Conservation (phyloP, 2,113 vertebrate genomes). For the Genyomyrus donnyi region DNA sequence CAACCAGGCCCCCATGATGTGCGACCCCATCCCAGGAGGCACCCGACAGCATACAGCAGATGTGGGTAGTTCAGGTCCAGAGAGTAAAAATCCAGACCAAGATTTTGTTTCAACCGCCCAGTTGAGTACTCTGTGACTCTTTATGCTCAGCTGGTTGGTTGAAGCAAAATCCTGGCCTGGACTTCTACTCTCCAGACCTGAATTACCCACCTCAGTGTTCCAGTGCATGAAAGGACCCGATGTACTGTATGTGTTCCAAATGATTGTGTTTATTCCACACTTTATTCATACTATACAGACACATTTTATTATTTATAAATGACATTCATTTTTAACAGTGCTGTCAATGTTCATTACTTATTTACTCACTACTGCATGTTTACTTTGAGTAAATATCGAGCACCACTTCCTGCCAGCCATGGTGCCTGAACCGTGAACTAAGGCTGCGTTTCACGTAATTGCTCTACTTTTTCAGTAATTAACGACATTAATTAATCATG, state of each 20-base stretch:
- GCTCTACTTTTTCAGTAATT: not conserved
- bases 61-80: not conserved
- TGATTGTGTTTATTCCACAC: not conserved
- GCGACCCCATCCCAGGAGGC: not conserved
- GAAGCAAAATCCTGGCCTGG: not conserved
- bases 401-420: not conserved
- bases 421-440: not conserved
- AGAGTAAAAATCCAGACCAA: not conserved
- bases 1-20: not conserved
- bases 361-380: not conserved
- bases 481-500: not conserved
- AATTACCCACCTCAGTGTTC: not conserved
- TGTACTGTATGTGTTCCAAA: not conserved
- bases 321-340: not conserved
- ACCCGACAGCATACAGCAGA: not conserved
- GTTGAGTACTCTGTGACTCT: not conserved
- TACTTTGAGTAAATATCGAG: not conserved
- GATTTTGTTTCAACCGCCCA: not conserved
- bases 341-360: not conserved
- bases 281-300: not conserved
- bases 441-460: not conserved
- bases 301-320: slow-evolving; percentile 8
- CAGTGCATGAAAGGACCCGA: not conserved
- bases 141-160: not conserved
- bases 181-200: not conserved